Percentiles rank a stretch among this genome's conserved stretches.
These are phyloP conservation scores for Notechis scutatus DNA, from an alignment of 2,113 vertebrate species.

Conservation along the genomic window DNA sequence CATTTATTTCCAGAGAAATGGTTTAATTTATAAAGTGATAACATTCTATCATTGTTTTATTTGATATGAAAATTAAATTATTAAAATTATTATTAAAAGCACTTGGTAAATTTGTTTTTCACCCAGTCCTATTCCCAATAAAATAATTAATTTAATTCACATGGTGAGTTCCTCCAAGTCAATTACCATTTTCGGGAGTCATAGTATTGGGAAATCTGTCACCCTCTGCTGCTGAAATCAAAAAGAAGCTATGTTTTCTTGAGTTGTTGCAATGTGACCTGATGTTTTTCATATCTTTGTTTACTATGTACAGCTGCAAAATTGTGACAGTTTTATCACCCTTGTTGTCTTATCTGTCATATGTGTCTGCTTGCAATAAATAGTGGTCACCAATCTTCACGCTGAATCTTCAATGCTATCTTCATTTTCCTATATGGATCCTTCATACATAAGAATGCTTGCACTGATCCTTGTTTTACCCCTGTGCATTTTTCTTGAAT, in stretches of 20 bases:
- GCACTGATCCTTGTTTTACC: not conserved
- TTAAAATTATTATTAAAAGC: not conserved
- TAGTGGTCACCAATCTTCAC: not conserved
- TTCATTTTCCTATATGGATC: not conserved
- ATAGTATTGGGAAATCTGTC: not conserved
- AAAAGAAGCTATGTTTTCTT: not conserved
- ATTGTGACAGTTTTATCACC: slow-evolving; percentile 1
- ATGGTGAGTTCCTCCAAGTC: not conserved
- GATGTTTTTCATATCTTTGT: not conserved
- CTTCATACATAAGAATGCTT: not conserved
- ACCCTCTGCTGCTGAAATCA: not conserved
- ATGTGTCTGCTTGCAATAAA: not conserved
- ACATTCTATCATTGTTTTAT: not conserved
- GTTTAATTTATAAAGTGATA: not conserved
- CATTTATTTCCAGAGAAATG: not conserved
- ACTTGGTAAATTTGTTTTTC: not conserved
- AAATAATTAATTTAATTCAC: not conserved
- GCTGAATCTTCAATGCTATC: not conserved
- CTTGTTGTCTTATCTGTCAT: not conserved
- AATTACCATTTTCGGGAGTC: not conserved
- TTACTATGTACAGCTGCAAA: not conserved
- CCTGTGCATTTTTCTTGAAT: not conserved
- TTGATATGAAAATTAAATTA: not conserved
- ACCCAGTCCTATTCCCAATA: not conserved
- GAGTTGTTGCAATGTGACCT: rapidly evolving